Base-by-base conservation (phyloP, 2,888 invertebrate genomes). In the Perithous albicinctus region DNA sequence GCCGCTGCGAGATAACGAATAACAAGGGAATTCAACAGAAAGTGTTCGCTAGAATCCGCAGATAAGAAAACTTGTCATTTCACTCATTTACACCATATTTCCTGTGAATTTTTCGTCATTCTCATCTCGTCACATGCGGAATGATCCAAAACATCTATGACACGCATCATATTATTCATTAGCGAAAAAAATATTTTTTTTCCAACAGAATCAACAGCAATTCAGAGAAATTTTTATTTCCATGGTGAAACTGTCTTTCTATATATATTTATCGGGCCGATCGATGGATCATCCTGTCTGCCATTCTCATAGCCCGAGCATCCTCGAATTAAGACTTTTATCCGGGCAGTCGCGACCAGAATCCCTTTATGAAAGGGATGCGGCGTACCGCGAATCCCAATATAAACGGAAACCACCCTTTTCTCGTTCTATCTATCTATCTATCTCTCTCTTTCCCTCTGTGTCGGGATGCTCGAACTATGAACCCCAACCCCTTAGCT, bases 251-350 rank as follows among this genome's bases (percentile, higher is more conserved):
- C 23, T 0, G 8, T 35, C 20, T 7, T 7, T n/a, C 23, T 41
- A 7, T 29, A 15, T 64, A 7, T 7, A n/a, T 5, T 29, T 5
- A 26, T 29, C 46, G 29, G 18, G 46, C 18, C 5, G 41, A 70
- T 70, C 54, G 69, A 56, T 56, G 26, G 41, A 70, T 70, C 15
- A 20, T 6, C 38, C 38, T 15, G 41, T 56, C 56, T 18, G 38
- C 41, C 43, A 26, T 56, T 26, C 48, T 74, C n/a, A n/a, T n/a
- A n/a, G 29, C 74, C 63, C 69, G 64, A 67, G 59, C 70, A 51
- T 66, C 63, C 41, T 26, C 74, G 74, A 78, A 82, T 82, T 78
- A 82, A 82, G 82, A 82, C 82, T 82, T 82, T 82, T 82, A 82
- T 82, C 82, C 82, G 70, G 48, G 75, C 70, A 75, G 74, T 75